These are phyloP conservation scores for Notechis scutatus DNA, from an alignment of 2,113 vertebrate species.

Conservation along the genomic window DNA sequence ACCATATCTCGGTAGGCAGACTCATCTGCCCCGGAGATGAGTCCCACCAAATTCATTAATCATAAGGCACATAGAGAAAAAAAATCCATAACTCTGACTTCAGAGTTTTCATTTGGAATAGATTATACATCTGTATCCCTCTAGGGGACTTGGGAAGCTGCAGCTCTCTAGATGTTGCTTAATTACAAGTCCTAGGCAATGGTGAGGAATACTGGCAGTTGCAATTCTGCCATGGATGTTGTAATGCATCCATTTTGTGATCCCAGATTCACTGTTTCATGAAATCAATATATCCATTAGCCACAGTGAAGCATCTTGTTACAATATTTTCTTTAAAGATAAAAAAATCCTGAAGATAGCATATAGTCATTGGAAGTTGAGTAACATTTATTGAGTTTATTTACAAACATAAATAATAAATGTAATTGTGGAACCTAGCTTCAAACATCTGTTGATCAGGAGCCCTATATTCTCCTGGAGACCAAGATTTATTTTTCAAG, in stretches of 20 bases:
- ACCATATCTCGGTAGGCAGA: no score
- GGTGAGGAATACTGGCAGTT: background rate
- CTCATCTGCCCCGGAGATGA: no score
- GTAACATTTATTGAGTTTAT: background rate
- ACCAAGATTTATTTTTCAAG: background rate
- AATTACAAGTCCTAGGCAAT: background rate
- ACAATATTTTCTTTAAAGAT: background rate
- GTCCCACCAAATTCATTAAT: background rate
- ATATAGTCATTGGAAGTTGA: background rate
- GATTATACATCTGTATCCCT: background rate
- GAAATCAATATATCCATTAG: background rate
- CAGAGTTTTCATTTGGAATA: background rate
- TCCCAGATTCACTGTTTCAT: background rate
- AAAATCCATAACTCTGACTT: background rate
- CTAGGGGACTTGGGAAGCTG: background rate
- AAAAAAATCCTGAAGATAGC: background rate
- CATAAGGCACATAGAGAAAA: background rate
- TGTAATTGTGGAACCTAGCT: background rate
- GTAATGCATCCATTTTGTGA: background rate
- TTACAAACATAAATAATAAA: background rate
- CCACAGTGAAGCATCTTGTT: background rate
- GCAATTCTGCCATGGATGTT: background rate
- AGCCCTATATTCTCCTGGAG: background rate
- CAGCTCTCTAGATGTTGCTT: background rate
- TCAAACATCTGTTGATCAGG: background rate